Base-by-base conservation (phyloP, 1,140 invertebrate species). In the Gryon sp. region DNA sequence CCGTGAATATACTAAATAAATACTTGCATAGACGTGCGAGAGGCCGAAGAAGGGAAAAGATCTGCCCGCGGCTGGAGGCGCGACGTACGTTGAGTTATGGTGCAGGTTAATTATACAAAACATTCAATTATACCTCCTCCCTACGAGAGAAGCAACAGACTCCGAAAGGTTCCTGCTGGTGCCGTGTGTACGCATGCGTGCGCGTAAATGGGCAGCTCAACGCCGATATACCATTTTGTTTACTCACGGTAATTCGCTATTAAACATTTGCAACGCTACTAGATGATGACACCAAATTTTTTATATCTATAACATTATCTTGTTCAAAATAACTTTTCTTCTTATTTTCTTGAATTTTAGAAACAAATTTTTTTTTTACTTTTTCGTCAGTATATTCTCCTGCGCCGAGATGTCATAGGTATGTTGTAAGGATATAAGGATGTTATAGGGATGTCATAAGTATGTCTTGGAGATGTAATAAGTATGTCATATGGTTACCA, bases 91-190 rank as follows among this genome's bases (percentile, higher is more conserved):
- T 89, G 87, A 89, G 85, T 89, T 88, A 88, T 89, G 86, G 85
- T 83, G 85, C 85, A 87, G 86, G 87, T 89, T 89, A 88, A 89
- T 89, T 89, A 89, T 88, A 89, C 87, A 88, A 89, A 89, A 88
- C 87, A 88, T 88, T 89, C 87, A 89, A 89, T 89, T 89, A 89
- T 88, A 88, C 83, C 82, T 84, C 84, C 82, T 84, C 82, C 80
- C 80, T 70, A 48, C 46, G 80, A 80, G 63, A 36, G n/a, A n/a
- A n/a, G n/a, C n/a, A n/a, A 18, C 55, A 32, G 48, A 28, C 28
- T 45, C 50, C 30, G n/a, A 53, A 28, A 48, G 40, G 28, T 69
- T 65, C 41, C 40, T 22, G 24, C 45, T 60, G n/a, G 57, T n/a
- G n/a, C 14, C 53, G 40, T 63, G 57, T 45, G 57, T 18, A 7